Conservation (phyloP, 2,113 vertebrate species). For the Paedocypris sp. region DNA sequence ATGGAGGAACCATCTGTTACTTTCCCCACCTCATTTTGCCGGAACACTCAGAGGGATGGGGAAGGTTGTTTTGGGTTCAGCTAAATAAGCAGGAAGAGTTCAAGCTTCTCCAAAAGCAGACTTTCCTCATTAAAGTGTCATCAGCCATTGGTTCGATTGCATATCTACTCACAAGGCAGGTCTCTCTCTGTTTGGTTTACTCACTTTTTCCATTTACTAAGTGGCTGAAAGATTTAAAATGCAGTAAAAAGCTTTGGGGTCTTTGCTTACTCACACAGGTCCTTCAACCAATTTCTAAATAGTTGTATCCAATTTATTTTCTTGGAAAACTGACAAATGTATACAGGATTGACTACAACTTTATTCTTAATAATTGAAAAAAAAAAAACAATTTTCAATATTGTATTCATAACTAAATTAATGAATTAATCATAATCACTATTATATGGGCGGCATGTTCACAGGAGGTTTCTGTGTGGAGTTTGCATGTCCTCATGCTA, state of each 20-base stretch:
- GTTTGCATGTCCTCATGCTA: no score
- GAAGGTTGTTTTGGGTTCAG: conserved; percentile 12
- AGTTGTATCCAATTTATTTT: background rate
- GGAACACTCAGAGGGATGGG: conserved; percentile 13
- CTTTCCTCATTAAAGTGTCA: conserved; percentile 7
- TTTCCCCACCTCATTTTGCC: conserved; percentile 15
- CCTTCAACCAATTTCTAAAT: background rate
- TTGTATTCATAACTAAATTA: no score
- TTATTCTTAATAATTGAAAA: no score
- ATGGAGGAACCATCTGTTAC: conserved; percentile 9
- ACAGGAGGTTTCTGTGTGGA: no score
- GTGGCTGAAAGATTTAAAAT: background rate
- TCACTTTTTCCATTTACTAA: background rate
- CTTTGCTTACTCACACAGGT: background rate
- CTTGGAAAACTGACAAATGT: background rate
- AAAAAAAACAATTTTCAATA: no score
- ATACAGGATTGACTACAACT: no score
- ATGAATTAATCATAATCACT: no score
- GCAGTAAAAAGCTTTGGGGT: background rate
- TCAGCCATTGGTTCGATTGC: background rate
- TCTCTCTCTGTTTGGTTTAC: conserved; percentile 1
- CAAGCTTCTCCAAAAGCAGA: conserved; percentile 4
- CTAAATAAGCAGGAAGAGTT: conserved; percentile 15
- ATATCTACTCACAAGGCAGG: background rate
- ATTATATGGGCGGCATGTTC: no score